Percentiles rank a stretch among this genome's conserved stretches.
These are phyloP conservation scores for Hetaerina titia DNA, from an alignment of 2,888 invertebrate genomes.

Conservation along the genomic window DNA sequence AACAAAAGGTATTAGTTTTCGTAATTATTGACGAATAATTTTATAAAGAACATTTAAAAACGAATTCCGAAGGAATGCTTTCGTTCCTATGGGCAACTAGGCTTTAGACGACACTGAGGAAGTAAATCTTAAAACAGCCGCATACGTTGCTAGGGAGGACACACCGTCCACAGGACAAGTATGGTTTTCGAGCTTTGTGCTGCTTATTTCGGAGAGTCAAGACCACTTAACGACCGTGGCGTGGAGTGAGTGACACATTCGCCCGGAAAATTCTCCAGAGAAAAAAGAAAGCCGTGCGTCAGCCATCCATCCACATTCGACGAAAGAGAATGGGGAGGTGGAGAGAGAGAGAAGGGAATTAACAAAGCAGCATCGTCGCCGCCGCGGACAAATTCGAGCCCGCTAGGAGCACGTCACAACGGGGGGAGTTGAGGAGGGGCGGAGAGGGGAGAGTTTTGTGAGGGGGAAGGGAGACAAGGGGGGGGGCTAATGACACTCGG, in stretches of 20 bases:
- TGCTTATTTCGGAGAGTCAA: not conserved
- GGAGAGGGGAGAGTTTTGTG: not conserved
- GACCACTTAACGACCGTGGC: not conserved
- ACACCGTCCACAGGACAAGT: not conserved
- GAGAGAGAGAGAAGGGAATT: not conserved
- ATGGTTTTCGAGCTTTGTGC: not conserved
- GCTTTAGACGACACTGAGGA: not conserved
- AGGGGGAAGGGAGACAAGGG: not conserved
- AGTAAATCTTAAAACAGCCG: not conserved
- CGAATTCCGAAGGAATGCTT: too few relatives aligned
- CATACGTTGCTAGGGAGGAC: not conserved
- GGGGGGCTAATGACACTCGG: conserved; percentile 21
- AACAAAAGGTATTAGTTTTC: too few relatives aligned
- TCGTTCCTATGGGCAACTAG: too few relatives aligned
- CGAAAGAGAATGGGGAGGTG: not conserved
- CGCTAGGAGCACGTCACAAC: not conserved
- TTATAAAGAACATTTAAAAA: too few relatives aligned
- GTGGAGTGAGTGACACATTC: not conserved
- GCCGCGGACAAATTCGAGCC: not conserved
- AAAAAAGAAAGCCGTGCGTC: not conserved
- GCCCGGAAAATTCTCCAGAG: not conserved
- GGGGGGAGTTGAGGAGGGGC: not conserved
- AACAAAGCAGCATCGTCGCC: not conserved
- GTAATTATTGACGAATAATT: too few relatives aligned
- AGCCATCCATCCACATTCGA: not conserved